phyloP scores from a whole-genome alignment of 2,113 vertebrate genomes.

The Macrotus californicus region DNA sequence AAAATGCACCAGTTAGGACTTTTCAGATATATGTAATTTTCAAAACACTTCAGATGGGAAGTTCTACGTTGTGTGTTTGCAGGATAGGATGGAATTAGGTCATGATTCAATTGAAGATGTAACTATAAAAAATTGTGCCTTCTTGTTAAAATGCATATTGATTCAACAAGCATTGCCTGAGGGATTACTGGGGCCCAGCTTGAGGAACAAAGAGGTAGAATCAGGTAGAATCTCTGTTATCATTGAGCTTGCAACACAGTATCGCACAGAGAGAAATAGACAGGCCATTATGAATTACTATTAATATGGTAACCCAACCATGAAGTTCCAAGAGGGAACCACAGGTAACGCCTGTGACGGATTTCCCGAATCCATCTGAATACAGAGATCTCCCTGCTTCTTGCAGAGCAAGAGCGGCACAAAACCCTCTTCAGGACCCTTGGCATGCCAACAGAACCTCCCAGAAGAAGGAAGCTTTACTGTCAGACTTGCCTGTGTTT shows the following conservation, averaged over 20 bases:
- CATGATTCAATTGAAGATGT: not conserved
- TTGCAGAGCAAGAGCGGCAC: too few species aligned
- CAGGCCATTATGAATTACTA: not conserved
- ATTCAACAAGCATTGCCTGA: not conserved
- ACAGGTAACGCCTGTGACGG: rapidly evolving
- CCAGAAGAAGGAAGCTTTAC: not conserved
- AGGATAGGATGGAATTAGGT: not conserved
- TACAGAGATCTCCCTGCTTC: not conserved
- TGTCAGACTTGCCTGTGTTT: not conserved
- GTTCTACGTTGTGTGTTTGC: not conserved
- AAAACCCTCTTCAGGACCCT: not conserved
- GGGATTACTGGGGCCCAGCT: not conserved
- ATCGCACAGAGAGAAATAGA: not conserved
- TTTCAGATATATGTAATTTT: not conserved
- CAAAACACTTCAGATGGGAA: not conserved
- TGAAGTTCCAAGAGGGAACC: not conserved
- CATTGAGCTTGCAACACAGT: not conserved
- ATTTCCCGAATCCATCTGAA: not conserved
- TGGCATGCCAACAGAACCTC: not conserved
- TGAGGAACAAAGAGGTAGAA: not conserved
- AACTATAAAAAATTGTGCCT: not conserved
- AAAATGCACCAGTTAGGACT: not conserved
- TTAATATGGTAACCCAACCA: not conserved
- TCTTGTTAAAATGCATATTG: not conserved
- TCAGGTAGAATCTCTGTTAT: not conserved